Evolutionary conservation across 64 coral and sea anemone species (phyloP).

Genomic region (Anthopleura sola): DNA sequence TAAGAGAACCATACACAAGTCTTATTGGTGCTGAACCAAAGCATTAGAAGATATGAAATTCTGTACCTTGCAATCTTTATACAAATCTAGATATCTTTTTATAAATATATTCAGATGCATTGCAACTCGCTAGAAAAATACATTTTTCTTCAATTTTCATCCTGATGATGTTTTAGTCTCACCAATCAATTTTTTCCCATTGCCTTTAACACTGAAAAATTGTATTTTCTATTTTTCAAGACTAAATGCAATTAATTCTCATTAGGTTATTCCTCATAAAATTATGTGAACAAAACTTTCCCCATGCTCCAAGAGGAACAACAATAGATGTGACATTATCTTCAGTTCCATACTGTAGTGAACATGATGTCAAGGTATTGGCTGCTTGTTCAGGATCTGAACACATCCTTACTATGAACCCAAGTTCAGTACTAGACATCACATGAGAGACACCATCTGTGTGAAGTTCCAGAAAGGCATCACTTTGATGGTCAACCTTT

Average conservation of each 20-base stretch:
- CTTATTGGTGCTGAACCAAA: no score
- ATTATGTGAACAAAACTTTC: constrained; percentile 30
- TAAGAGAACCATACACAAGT: no score
- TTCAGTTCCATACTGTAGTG: constrained; percentile 84
- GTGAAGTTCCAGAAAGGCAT: constrained; percentile 74
- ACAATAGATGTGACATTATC: constrained; percentile 91
- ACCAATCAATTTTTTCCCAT: no score
- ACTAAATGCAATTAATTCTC: constrained; percentile 55
- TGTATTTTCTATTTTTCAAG: background rate
- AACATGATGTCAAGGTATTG: constrained; percentile 73
- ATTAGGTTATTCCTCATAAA: constrained; percentile 37
- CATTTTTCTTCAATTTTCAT: no score
- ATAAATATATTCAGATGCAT: no score
- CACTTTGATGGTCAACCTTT: constrained; percentile 66
- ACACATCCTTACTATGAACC: constrained; percentile 57
- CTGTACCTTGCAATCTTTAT: no score
- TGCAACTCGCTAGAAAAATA: no score
- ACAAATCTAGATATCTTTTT: no score
- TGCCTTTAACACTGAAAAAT: no score
- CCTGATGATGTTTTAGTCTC: no score
- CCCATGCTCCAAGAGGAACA: constrained; percentile 81
- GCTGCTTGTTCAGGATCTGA: constrained; percentile 75
- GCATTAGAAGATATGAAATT: no score
- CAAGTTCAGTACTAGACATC: constrained; percentile 73
- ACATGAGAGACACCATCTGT: constrained; percentile 92